Evolutionary conservation across 1,140 invertebrate genomes (phyloP).

Genomic region (Vollenhovia emeryi): DNA sequence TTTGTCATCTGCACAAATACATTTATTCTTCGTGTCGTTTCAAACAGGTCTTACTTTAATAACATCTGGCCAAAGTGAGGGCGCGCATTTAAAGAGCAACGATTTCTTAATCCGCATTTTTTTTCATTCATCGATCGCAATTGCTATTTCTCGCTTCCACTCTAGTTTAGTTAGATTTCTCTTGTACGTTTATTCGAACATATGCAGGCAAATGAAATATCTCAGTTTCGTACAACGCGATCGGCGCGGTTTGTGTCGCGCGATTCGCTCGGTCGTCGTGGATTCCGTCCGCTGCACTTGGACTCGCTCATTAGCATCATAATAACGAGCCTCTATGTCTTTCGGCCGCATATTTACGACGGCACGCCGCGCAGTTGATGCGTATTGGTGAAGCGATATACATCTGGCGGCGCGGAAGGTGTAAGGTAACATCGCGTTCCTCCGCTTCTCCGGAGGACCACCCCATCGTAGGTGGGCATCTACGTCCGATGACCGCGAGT

Average conservation of each 20-base stretch:
- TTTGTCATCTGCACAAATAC: background rate
- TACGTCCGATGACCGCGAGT: conserved; percentile 32
- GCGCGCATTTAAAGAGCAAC: background rate
- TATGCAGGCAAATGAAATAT: background rate
- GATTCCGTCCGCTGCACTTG: conserved; percentile 30
- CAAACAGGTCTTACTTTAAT: background rate
- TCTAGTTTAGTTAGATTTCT: background rate
- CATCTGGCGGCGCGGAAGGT: conserved; percentile 69
- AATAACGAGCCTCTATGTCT: conserved; percentile 81
- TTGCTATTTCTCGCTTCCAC: background rate
- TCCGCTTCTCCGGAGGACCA: conserved; percentile 66
- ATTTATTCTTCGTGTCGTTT: background rate
- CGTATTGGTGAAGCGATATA: conserved; percentile 80
- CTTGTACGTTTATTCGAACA: background rate
- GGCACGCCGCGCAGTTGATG: conserved; percentile 77
- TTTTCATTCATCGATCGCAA: too few relatives aligned
- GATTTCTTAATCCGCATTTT: too few relatives aligned
- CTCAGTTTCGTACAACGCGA: background rate
- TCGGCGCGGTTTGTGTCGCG: conserved; percentile 15
- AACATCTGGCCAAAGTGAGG: too few relatives aligned
- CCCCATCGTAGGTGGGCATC: conserved; percentile 51
- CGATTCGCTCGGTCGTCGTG: conserved; percentile 17
- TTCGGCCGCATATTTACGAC: conserved; percentile 78
- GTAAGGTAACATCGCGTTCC: conserved; percentile 78
- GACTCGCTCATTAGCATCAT: conserved; percentile 80